Evolutionary conservation across 1,140 invertebrate species (phyloP).

Genomic region (Drosophila kurseongensis): DNA sequence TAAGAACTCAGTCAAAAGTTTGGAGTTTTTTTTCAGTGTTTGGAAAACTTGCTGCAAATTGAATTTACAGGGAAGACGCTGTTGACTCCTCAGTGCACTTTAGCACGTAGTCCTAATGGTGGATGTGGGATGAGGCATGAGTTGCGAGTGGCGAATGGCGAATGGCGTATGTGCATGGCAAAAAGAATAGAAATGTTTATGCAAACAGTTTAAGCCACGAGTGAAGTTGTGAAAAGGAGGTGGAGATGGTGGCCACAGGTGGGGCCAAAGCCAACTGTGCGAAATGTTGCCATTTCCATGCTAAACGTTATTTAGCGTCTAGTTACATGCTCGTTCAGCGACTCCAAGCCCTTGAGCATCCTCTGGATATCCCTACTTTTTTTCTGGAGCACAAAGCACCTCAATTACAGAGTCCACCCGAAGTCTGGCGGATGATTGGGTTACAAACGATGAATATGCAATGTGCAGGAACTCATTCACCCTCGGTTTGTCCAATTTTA

Average conservation of each 20-base stretch:
- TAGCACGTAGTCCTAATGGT: conserved; percentile 59
- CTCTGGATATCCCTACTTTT: conserved; percentile 15
- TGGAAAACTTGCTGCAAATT: conserved; percentile 58
- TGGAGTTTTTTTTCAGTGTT: conserved; percentile 6
- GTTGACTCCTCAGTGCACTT: conserved; percentile 64
- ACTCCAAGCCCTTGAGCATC: conserved; percentile 27
- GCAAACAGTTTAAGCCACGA: conserved; percentile 69
- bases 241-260: conserved; percentile 8
- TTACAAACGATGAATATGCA: conserved; percentile 30
- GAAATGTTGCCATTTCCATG: conserved; percentile 66
- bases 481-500: conserved; percentile 14
- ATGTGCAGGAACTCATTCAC: conserved; percentile 5
- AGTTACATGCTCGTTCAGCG: conserved; percentile 48
- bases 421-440: conserved; percentile 31
- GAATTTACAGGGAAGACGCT: conserved; percentile 60
- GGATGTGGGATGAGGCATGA: conserved; percentile 7
- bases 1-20: not conserved
- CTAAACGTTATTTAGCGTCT: conserved; percentile 75
- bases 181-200: conserved; percentile 59
- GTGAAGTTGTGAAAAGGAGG: conserved; percentile 2
- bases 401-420: conserved; percentile 35
- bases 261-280: conserved; percentile 14
- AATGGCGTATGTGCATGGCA: conserved; percentile 2
- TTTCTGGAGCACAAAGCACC: conserved; percentile 23
- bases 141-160: conserved; percentile 9